Base-by-base conservation (phyloP, 1,140 invertebrate species). In the Drosophila quadrilineata region DNA sequence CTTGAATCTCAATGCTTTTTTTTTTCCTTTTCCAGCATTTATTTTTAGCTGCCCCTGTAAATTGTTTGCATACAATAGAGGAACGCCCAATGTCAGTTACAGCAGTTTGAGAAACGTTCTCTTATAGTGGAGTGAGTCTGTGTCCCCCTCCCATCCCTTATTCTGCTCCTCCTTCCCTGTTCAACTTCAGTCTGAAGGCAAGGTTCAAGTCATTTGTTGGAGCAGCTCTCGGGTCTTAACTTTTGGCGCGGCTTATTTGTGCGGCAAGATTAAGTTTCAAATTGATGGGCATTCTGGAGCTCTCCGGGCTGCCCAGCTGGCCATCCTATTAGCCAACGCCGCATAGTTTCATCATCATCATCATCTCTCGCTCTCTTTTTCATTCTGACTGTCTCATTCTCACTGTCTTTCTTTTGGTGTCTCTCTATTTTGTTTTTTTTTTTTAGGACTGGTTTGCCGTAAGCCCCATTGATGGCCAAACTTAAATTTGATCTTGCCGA, bases 251-350 rank as follows among this genome's bases (percentile, higher is more conserved):
- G 79, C 77, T 82, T 82, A 85, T 82, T 82, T 85, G 77, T 82
- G 74, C 70, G 79, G 74, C 79, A 68, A 82, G 77, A 82, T 82
- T 82, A 82, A 85, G 77, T 82, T 82, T 82, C 73, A 82, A 82
- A 82, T 82, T 82, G 77, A 82, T 82, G 77, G 72, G 64, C 77
- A 67, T 82, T 84, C 71, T 76, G 54, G 68, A 68, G 48, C 50
- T 28, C 52, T 57, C 24, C 12, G 33, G 29, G 49, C 38, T 14
- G 36, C 41, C n/a, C 6, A 14, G 10, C 10, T 9, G 49, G 12
- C 29, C 31, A 43, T 9, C 24, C n/a, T n/a, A n/a, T n/a, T n/a
- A n/a, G n/a, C n/a, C n/a, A n/a, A n/a, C n/a, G 21, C 36, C 26
- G 21, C 40, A 68, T 63, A 63, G 60, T 63, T 63, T 63, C 36